phyloP scores from a whole-genome alignment of 2,888 invertebrate genomes.

The Operophtera brumata region DNA sequence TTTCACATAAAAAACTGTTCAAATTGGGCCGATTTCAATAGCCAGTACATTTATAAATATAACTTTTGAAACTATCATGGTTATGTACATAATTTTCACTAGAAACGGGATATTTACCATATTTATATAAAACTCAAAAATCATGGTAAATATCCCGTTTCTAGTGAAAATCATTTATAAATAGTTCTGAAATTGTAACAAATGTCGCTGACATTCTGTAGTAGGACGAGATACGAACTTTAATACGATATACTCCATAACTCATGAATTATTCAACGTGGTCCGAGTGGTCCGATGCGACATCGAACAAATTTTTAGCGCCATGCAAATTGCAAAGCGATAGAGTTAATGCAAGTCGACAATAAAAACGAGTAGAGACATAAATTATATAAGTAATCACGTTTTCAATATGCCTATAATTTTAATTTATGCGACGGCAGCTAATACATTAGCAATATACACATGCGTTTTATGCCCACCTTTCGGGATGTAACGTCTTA shows the following conservation, averaged over 20 bases:
- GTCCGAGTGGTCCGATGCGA: not conserved
- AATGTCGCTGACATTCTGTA: constrained; percentile 28
- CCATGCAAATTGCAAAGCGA: constrained; percentile 43
- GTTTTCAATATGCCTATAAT: not conserved
- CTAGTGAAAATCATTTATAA: no score
- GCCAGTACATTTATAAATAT: no score
- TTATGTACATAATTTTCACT: no score
- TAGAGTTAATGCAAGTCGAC: constrained; percentile 38
- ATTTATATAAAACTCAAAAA: no score
- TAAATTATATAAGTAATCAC: not conserved
- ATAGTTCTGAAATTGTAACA: not conserved
- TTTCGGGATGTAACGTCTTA: no score
- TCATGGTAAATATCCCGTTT: no score
- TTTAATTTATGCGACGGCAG: not conserved
- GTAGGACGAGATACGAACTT: constrained; percentile 33
- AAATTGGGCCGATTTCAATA: no score
- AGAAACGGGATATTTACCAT: no score
- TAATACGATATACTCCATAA: constrained; percentile 56
- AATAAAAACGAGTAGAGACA: constrained; percentile 32
- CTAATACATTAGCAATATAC: not conserved
- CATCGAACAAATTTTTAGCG: constrained; percentile 54
- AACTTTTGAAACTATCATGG: no score
- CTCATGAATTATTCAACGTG: constrained; percentile 68
- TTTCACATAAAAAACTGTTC: no score
- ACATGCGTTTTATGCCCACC: constrained; percentile 26